phyloP scores from a whole-genome alignment of 2,113 vertebrate genomes.

The Axis porcinus region DNA sequence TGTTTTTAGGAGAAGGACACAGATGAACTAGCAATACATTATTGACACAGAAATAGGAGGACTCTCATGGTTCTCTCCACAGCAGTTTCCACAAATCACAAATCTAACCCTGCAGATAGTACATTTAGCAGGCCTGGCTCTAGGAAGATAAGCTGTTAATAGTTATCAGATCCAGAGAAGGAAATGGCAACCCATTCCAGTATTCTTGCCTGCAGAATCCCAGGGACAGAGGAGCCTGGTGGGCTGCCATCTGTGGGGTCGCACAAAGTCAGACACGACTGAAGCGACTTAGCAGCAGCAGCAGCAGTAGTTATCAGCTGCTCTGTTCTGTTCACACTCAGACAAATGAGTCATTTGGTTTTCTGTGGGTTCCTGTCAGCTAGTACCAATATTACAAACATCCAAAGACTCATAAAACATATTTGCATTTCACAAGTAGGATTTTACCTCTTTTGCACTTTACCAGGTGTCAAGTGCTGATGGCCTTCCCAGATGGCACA shows the following conservation, averaged over 20 bases:
- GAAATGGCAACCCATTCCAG: background rate
- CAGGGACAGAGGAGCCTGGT: background rate
- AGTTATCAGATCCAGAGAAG: background rate
- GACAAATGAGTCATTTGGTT: background rate
- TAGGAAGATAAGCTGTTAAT: background rate
- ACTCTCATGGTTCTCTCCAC: background rate
- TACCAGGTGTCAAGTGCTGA: background rate
- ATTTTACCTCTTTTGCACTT: background rate
- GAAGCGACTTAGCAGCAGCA: background rate
- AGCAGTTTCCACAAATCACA: background rate
- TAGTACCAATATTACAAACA: background rate
- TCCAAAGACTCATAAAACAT: background rate
- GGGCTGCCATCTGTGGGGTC: background rate
- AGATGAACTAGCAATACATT: background rate
- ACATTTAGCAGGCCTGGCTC: background rate
- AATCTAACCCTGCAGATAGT: background rate
- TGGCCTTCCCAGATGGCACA: background rate
- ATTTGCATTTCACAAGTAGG: background rate
- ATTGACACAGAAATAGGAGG: background rate
- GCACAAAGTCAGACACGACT: rapidly evolving
- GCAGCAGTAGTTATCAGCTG: background rate
- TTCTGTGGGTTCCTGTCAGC: background rate
- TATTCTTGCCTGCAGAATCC: background rate
- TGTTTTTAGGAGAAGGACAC: background rate
- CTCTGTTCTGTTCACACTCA: background rate